Conservation (phyloP, 35 echinoderm and acorn worm genomes). For the Ophioderma brevispina region DNA sequence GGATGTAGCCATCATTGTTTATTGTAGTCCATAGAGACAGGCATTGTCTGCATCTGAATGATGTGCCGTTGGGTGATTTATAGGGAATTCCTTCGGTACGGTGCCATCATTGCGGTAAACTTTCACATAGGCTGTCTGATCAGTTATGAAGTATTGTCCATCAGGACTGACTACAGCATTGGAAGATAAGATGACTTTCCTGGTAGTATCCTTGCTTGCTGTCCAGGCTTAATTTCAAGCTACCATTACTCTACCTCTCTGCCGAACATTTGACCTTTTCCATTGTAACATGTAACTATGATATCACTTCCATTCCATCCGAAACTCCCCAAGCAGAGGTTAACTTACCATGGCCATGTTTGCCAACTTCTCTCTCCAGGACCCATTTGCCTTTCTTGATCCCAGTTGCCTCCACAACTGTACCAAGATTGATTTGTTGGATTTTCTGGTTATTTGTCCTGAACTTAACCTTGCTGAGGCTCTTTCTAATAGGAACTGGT, state of each 20-base stretch:
- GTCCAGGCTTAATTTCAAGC: not conserved
- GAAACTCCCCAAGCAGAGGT: not conserved
- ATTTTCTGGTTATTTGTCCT: not conserved
- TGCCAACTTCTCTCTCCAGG: not conserved
- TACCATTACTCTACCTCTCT: not conserved
- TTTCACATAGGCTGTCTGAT: not conserved
- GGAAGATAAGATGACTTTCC: not conserved
- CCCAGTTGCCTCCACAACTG: not conserved
- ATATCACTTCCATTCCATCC: not conserved
- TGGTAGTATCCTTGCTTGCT: not conserved
- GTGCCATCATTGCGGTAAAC: not conserved
- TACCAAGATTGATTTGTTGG: not conserved
- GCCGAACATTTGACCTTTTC: not conserved
- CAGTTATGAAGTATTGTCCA: not conserved
- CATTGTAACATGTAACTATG: not conserved
- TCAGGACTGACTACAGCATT: not conserved
- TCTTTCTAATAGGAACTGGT: not conserved
- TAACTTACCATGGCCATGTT: not conserved
- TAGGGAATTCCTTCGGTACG: not conserved
- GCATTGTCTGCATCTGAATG: not conserved
- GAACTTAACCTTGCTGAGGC: not conserved
- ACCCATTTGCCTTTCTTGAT: conserved; percentile 8
- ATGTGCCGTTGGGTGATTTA: not conserved
- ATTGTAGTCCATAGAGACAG: not conserved
- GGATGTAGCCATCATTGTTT: not conserved